These are phyloP conservation scores for Vulpes ferrilata DNA, from an alignment of 2,113 vertebrate species.

Conservation along the genomic window DNA sequence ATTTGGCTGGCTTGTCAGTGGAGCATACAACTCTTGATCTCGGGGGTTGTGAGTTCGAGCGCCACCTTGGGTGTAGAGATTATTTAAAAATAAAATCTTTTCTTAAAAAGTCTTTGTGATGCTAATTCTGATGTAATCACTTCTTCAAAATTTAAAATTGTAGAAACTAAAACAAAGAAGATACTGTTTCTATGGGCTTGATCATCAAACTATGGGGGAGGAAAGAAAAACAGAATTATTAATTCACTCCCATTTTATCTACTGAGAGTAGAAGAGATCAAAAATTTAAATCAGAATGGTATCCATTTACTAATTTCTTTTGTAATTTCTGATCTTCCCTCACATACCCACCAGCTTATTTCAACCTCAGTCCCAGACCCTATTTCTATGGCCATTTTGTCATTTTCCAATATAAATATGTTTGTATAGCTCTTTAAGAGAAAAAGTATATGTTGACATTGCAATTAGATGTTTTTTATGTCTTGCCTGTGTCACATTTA, in stretches of 20 bases:
- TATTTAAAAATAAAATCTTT: background rate
- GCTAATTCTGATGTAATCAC: background rate
- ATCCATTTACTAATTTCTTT: background rate
- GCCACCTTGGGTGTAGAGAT: background rate
- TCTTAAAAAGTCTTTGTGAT: background rate
- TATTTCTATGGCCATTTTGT: background rate
- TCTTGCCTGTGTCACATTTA: background rate
- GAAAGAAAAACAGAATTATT: background rate
- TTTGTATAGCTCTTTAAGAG: background rate
- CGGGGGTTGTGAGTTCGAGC: background rate
- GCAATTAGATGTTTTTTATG: background rate
- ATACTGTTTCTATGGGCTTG: background rate
- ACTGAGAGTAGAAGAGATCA: background rate
- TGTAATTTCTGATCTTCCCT: conserved; percentile 20
- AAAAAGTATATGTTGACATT: background rate
- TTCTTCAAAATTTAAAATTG: background rate
- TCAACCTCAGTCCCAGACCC: background rate
- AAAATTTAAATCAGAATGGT: background rate
- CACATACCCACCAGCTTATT: background rate
- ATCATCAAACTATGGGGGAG: background rate
- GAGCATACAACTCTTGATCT: background rate
- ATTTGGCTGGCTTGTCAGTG: background rate
- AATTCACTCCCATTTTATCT: background rate
- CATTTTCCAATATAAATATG: background rate
- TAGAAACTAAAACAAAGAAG: background rate